phyloP scores from a whole-genome alignment of 30 jellyfish, hydroid and myxozoan genomes.

The Catostylus mosaicus region DNA sequence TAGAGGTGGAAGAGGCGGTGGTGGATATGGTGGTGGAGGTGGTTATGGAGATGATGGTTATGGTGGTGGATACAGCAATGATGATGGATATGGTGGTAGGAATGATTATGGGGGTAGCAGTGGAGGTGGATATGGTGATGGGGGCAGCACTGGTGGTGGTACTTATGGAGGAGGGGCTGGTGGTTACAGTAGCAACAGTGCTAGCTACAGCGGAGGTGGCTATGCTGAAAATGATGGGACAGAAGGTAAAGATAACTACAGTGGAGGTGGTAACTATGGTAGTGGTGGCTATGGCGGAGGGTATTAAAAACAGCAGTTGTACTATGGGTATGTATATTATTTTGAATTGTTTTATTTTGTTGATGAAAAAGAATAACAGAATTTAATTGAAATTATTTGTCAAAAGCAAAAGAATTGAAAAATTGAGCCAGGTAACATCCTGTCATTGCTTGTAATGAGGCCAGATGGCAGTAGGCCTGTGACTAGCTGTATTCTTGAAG shows the following conservation, averaged over 20 bases:
- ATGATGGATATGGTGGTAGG: conserved; percentile 23
- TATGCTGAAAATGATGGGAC: background rate
- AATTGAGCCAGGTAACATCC: too few relatives aligned
- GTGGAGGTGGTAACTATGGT: conserved; percentile 42
- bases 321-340: background rate
- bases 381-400: too few relatives aligned
- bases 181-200: conserved; percentile 8
- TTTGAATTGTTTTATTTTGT: too few relatives aligned
- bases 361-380: background rate
- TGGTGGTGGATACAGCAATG: conserved; percentile 30
- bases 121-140: conserved; percentile 10
- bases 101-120: conserved; percentile 20
- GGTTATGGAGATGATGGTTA: conserved; percentile 17
- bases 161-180: conserved; percentile 25
- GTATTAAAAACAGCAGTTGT: conserved; percentile 8
- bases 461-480: background rate
- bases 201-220: conserved; percentile 9
- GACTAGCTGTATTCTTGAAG: background rate
- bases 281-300: conserved; percentile 35
- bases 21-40: conserved; percentile 24
- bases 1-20: background rate
- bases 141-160: conserved; percentile 27
- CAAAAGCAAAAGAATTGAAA: too few relatives aligned
- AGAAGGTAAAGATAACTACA: conserved; percentile 24
- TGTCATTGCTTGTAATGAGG: background rate